These are phyloP conservation scores for Cherax destructor DNA, from an alignment of 1,140 invertebrate species.

Conservation along the genomic window DNA sequence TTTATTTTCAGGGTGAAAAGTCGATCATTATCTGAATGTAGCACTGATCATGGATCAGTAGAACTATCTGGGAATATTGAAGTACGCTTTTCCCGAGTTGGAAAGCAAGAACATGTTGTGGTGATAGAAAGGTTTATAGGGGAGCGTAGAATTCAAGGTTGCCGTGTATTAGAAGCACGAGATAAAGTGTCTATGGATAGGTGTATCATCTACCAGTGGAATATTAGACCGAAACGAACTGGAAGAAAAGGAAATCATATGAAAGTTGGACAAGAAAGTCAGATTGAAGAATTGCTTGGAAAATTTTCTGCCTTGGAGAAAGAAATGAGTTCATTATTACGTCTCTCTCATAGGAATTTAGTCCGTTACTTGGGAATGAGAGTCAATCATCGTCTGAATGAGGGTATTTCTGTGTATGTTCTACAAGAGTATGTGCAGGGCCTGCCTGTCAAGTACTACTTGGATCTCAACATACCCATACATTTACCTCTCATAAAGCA, in stretches of 20 bases:
- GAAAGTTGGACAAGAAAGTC: conserved; percentile 53
- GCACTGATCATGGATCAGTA: conserved; percentile 12
- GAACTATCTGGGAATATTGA: conserved; percentile 6
- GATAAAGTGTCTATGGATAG: conserved; percentile 37
- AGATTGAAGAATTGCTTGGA: conserved; percentile 36
- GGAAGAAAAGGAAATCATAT: conserved; percentile 54
- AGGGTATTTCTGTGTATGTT: conserved; percentile 33
- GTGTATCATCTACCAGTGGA: conserved; percentile 51
- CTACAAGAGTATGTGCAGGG: conserved; percentile 59
- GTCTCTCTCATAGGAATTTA: conserved; percentile 49
- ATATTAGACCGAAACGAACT: conserved; percentile 33
- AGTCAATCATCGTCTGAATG: conserved; percentile 26
- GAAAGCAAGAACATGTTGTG: conserved; percentile 55
- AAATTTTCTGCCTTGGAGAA: conserved; percentile 60
- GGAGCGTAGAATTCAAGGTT: conserved; percentile 33
- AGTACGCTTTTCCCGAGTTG: conserved; percentile 23
- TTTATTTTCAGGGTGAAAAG: conserved; percentile 39
- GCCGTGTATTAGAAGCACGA: conserved; percentile 34
- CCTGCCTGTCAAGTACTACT: conserved; percentile 38
- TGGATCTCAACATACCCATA: conserved; percentile 29
- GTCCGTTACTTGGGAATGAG: conserved; percentile 54
- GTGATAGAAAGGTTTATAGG: conserved; percentile 13
- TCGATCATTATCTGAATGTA: conserved; percentile 51
- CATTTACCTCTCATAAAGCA: conserved; percentile 18
- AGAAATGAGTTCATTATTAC: conserved; percentile 57